These are phyloP conservation scores for Vollenhovia emeryi DNA, from an alignment of 1,140 invertebrate species.

Conservation along the genomic window DNA sequence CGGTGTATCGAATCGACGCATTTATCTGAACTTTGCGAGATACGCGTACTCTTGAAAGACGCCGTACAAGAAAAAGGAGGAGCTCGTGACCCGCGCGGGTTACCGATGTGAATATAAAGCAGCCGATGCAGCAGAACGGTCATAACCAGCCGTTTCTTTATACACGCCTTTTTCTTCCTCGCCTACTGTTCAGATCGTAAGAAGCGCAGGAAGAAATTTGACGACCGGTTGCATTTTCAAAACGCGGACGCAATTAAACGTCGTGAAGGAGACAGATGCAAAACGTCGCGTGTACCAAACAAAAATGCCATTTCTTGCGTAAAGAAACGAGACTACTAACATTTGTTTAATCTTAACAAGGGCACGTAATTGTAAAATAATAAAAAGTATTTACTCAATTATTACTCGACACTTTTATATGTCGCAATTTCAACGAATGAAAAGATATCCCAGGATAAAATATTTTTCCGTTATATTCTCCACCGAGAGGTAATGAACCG, in stretches of 20 bases:
- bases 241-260: slow-evolving; percentile 12
- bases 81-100: slow-evolving; percentile 54
- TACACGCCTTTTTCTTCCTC: slow-evolving; percentile 21
- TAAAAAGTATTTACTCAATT: not conserved
- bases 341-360: not conserved
- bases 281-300: not conserved
- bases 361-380: not conserved
- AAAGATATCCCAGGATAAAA: slow-evolving; percentile 18
- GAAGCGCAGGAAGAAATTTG: not conserved
- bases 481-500: slow-evolving; percentile 44
- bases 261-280: not conserved
- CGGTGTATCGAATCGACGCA: not conserved
- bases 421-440: not conserved
- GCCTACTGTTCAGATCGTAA: not conserved
- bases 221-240: not conserved
- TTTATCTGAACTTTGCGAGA: slow-evolving; percentile 55
- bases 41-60: slow-evolving; percentile 30
- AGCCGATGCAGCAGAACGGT: slow-evolving; percentile 44
- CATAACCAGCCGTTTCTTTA: slow-evolving; percentile 30
- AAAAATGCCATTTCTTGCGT: not conserved
- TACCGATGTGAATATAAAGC: slow-evolving; percentile 67
- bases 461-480: slow-evolving; percentile 15
- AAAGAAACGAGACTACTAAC: not conserved
- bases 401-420: slow-evolving; percentile 1
- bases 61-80: slow-evolving; percentile 42